These are phyloP conservation scores for Leptodirus hochenwartii DNA, from an alignment of 2,888 invertebrate species.

Conservation along the genomic window DNA sequence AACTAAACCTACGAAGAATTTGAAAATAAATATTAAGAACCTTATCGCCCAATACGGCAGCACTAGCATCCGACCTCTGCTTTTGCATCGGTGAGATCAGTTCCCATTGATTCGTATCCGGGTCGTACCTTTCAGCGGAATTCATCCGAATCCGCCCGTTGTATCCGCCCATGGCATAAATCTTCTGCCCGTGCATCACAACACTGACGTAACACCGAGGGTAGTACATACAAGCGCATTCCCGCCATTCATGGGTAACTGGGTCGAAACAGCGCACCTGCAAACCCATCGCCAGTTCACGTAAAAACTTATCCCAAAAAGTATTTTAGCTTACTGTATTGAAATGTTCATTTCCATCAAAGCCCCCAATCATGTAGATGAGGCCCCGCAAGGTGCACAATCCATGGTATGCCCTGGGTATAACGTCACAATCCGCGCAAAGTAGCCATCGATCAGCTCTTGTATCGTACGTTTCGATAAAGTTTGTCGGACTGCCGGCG, in stretches of 20 bases:
- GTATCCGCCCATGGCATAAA: slow-evolving; percentile 73
- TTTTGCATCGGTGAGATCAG: slow-evolving; percentile 55
- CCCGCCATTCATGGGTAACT: slow-evolving; percentile 52
- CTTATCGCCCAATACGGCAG: slow-evolving; percentile 47
- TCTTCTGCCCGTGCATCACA: slow-evolving; percentile 45
- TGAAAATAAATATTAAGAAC: slow-evolving; percentile 18
- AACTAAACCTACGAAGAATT: neutral
- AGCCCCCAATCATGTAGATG: slow-evolving; percentile 69
- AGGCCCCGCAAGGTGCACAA: slow-evolving; percentile 49
- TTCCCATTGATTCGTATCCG: slow-evolving; percentile 61
- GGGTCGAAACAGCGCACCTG: slow-evolving; percentile 70
- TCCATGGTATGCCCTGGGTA: slow-evolving; percentile 62
- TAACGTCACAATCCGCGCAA: slow-evolving; percentile 44
- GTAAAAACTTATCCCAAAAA: no score
- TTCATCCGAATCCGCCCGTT: slow-evolving; percentile 60
- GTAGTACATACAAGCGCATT: slow-evolving; percentile 63
- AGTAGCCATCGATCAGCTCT: slow-evolving; percentile 64
- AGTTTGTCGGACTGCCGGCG: slow-evolving; percentile 67
- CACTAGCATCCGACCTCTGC: slow-evolving; percentile 61
- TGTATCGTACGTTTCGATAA: slow-evolving; percentile 59
- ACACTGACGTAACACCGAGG: slow-evolving; percentile 66
- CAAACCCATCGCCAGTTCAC: no score
- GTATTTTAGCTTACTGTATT: no score
- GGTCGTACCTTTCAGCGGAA: slow-evolving; percentile 63
- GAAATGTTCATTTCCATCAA: slow-evolving; percentile 61